Conservation (phyloP, 1,140 invertebrate species). For the Pantala flavescens region DNA sequence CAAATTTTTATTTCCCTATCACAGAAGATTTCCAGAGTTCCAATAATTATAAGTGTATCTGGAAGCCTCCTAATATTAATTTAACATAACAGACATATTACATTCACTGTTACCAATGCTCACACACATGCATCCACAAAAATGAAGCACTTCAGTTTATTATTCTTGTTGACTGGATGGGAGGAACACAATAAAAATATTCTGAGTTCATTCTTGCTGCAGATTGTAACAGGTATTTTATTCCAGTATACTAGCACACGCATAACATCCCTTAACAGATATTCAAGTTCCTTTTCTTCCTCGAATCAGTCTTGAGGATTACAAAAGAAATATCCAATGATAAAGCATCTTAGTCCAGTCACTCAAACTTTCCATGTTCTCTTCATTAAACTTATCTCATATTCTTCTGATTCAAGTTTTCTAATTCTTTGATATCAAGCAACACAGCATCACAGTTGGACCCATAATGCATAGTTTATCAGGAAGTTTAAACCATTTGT, state of each 20-base stretch:
- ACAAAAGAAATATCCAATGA: neutral
- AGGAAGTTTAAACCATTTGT: neutral
- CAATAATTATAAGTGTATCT: neutral
- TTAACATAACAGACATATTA: neutral
- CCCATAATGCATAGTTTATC: neutral
- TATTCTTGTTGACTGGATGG: neutral
- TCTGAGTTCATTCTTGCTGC: neutral
- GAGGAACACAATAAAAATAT: neutral
- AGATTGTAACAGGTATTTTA: neutral
- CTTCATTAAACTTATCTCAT: neutral
- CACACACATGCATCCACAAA: neutral
- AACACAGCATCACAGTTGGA: conserved; percentile 5
- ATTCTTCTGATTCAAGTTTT: neutral
- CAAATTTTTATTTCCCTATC: neutral
- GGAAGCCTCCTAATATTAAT: neutral
- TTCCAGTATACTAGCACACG: neutral
- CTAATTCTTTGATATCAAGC: neutral
- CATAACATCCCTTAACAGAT: neutral
- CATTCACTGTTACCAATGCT: neutral
- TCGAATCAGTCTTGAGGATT: neutral
- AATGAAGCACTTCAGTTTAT: neutral
- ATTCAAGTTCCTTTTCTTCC: neutral
- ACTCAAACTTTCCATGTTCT: neutral
- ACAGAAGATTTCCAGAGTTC: neutral
- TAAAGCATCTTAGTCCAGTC: neutral